phyloP scores from a whole-genome alignment of 2,888 invertebrate genomes.

The Crioceris asparagi region DNA sequence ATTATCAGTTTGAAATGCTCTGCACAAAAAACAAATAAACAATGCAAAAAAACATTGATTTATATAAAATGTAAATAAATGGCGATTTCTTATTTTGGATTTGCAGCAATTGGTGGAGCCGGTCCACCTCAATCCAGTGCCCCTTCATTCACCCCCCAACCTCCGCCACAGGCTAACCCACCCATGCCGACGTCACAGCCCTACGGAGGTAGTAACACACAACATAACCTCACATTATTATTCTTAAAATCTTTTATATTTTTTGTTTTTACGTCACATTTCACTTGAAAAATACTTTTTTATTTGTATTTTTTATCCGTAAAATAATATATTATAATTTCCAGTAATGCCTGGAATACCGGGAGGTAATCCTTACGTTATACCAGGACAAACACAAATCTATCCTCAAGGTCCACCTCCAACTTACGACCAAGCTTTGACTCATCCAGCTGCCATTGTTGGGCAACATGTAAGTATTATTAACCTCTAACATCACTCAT shows the following conservation, averaged over 20 bases:
- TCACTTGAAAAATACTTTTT: no score
- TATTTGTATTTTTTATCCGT: no score
- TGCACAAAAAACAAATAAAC: no score
- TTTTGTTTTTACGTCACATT: no score
- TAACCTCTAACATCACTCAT: no score
- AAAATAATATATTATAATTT: no score
- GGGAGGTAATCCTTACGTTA: constrained; percentile 35
- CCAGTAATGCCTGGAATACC: constrained; percentile 37
- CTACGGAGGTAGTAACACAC: constrained; percentile 35
- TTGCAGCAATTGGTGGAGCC: constrained; percentile 40
- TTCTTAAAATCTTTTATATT: no score
- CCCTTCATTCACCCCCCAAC: constrained; percentile 53
- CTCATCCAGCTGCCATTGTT: constrained; percentile 44
- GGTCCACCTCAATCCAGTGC: constrained; percentile 45
- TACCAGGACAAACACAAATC: constrained; percentile 47
- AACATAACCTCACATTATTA: no score
- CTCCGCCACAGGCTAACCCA: constrained; percentile 49
- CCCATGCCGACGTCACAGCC: constrained; percentile 38
- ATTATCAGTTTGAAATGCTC: no score
- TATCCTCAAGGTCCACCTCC: constrained; percentile 59
- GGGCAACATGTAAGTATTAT: constrained; percentile 38
- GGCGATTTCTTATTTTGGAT: constrained; percentile 13
- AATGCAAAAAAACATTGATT: constrained; percentile 8
- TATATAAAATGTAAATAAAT: constrained; percentile 20
- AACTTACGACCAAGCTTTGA: constrained; percentile 59